phyloP scores from a whole-genome alignment of 2,797 vertebrate species.

The Mycteria americana region DNA sequence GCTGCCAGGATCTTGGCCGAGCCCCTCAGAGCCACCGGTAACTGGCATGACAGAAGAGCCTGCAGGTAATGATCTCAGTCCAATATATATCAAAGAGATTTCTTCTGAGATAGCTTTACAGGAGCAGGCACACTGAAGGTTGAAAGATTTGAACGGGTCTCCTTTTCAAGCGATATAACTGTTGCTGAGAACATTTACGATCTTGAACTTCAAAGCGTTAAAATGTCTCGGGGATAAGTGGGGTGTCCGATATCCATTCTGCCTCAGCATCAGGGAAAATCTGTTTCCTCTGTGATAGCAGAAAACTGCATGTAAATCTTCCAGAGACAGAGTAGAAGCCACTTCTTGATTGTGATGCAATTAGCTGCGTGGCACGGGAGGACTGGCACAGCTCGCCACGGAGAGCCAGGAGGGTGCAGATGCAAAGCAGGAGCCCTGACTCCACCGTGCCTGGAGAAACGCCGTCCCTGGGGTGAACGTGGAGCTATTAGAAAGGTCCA shows the following conservation, averaged over 20 bases:
- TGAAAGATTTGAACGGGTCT: neutral
- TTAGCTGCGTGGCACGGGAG: fast-evolving
- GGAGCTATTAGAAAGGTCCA: neutral
- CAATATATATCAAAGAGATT: neutral
- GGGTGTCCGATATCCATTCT: neutral
- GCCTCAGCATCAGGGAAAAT: neutral
- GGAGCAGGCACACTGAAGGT: neutral
- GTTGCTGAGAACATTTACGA: neutral
- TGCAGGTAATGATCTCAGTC: neutral
- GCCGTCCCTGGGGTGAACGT: fast-evolving
- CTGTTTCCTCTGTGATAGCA: neutral
- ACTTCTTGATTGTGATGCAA: neutral
- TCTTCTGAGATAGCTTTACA: neutral
- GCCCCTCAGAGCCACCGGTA: neutral
- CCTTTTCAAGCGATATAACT: neutral
- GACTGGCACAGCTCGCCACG: neutral
- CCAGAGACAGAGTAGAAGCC: neutral
- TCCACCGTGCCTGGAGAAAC: fast-evolving
- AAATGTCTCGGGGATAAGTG: neutral
- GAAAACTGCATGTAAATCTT: neutral
- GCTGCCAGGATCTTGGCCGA: neutral
- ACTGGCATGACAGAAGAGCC: neutral
- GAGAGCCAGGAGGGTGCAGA: neutral
- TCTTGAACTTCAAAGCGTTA: slow-evolving; percentile 32
- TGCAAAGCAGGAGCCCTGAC: neutral